Base-by-base conservation (phyloP, 2,888 invertebrate genomes). In the Muscina levida region DNA sequence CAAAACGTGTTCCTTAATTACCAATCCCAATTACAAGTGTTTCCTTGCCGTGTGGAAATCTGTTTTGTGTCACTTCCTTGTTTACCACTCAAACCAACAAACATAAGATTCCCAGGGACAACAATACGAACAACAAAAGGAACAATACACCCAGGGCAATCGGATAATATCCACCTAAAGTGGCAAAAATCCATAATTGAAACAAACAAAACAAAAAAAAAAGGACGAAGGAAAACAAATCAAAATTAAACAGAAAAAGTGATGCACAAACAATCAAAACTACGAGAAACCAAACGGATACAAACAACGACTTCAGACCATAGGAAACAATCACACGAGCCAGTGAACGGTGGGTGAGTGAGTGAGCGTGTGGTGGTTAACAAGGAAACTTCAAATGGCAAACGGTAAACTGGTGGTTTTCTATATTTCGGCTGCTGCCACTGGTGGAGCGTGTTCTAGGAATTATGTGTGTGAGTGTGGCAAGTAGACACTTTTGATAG, bases 401-500 rank as follows among this genome's bases (percentile, higher is more conserved):
- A 72, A 72, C 37, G 22, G 15, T 48, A 71, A 48, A 37, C 19
- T 42, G 62, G 19, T 42, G 39, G 39, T 13, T 62, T 62, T 22
- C 42, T 39, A 10, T 53, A 5, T 19, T 59, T 1, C 59, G 31
- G 2, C 6, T 59, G 22, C 19, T 62, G 42, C 62, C 62, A 62
- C 17, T 37, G 59, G 39, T 42, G 51, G 17, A 19, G 62, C n/a
- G 37, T 39, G 15, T 59, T 10, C 11, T 1, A 31, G 31, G 31
- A 31, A 31, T 31, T 31, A 6, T 42, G 11, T 42, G 8, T 37
- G 19, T 59, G 48, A 19, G 53, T 53, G 56, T 66, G 66, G 66
- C 73, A 77, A 59, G 42, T 68, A 76, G 53, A 72, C 80, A 81
- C 68, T 82, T 83, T 82, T 88, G 88, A 88, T 88, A 87, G 88